Conservation (phyloP, 2,113 vertebrate genomes). For the Phrynocephalus versicolor region DNA sequence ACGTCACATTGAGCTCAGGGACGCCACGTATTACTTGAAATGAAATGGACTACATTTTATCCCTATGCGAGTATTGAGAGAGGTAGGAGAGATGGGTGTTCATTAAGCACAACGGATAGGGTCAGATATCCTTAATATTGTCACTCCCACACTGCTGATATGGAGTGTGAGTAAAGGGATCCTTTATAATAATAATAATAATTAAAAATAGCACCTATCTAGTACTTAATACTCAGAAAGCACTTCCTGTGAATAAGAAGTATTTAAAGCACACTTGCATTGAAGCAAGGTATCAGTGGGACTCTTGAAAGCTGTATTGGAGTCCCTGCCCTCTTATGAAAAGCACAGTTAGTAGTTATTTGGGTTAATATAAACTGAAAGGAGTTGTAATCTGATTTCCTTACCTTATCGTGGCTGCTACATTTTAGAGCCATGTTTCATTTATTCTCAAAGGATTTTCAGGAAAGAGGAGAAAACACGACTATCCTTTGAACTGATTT, state of each 20-base stretch:
- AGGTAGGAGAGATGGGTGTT: not conserved
- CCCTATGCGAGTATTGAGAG: not conserved
- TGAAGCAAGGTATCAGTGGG: not conserved
- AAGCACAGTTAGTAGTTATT: slow-evolving; percentile 4
- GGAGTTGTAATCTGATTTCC: slow-evolving; percentile 1
- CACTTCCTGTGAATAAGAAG: not conserved
- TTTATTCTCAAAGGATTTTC: not conserved
- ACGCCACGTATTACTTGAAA: not conserved
- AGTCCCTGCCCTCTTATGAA: slow-evolving; percentile 15
- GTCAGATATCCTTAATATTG: not conserved
- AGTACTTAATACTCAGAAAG: not conserved
- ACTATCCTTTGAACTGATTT: not conserved
- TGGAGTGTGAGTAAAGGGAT: not conserved
- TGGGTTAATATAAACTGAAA: not conserved
- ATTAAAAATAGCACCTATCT: not conserved
- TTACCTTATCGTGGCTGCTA: not conserved
- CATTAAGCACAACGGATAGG: not conserved
- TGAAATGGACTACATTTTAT: slow-evolving; percentile 1
- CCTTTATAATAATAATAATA: not conserved
- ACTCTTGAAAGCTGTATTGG: too few relatives aligned
- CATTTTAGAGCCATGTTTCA: not conserved
- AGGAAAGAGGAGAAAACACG: not conserved
- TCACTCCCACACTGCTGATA: not conserved
- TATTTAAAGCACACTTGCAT: not conserved
- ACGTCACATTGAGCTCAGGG: not conserved